These are phyloP conservation scores for Drosophila bocqueti DNA, from an alignment of 1,140 invertebrate genomes.

Conservation along the genomic window DNA sequence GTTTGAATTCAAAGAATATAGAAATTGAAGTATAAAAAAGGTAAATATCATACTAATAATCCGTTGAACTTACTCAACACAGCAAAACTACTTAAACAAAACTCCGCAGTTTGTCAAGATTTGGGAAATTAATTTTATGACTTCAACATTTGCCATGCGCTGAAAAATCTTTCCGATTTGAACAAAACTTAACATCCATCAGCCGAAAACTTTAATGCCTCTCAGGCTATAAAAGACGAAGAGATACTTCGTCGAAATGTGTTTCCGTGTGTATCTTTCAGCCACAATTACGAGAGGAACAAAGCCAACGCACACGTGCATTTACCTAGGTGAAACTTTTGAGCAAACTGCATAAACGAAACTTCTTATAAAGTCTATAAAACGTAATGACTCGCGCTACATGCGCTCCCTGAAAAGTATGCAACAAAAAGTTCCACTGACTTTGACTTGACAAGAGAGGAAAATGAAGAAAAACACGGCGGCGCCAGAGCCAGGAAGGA, in stretches of 20 bases:
- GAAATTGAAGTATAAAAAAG: too few relatives aligned
- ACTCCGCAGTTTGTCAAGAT: not conserved
- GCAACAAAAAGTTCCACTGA: slow-evolving; percentile 75
- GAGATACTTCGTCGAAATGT: slow-evolving; percentile 28
- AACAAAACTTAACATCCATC: slow-evolving; percentile 24
- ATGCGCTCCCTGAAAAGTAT: slow-evolving; percentile 70
- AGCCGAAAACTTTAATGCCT: slow-evolving; percentile 39
- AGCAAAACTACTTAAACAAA: not conserved
- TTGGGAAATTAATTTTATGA: slow-evolving; percentile 17
- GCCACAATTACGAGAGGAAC: slow-evolving; percentile 31
- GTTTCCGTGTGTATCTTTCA: slow-evolving; percentile 47
- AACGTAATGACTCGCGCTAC: slow-evolving; percentile 81
- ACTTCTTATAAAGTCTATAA: slow-evolving; percentile 83
- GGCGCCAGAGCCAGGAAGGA: slow-evolving; percentile 1
- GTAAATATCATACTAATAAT: not conserved
- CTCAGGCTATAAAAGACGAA: slow-evolving; percentile 14
- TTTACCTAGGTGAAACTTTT: slow-evolving; percentile 62
- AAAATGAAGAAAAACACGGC: slow-evolving; percentile 25
- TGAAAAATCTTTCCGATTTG: slow-evolving; percentile 18
- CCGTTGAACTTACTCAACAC: not conserved
- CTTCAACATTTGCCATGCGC: slow-evolving; percentile 9
- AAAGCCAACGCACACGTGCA: slow-evolving; percentile 40
- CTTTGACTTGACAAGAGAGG: slow-evolving; percentile 57
- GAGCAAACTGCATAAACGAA: slow-evolving; percentile 74
- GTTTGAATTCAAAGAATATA: not conserved